Evolutionary conservation across 2,797 vertebrate species (phyloP).

Genomic region (Falco rusticolus): DNA sequence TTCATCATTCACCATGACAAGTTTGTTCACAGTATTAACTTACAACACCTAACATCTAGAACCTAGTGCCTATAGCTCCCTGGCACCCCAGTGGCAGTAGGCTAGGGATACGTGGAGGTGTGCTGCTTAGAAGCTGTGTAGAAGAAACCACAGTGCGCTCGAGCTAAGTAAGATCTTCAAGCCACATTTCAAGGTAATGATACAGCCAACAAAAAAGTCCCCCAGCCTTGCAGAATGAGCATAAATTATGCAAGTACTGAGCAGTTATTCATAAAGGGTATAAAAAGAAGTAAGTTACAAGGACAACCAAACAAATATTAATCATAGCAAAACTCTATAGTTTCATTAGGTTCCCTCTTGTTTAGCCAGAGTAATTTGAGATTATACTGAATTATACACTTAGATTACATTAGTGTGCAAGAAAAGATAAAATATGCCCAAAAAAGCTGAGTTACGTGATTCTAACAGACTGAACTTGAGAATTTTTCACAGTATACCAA

Average conservation of each 20-base stretch:
- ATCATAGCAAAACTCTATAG: neutral
- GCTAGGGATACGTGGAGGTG: neutral
- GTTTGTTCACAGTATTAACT: neutral
- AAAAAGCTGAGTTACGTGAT: neutral
- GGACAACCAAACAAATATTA: neutral
- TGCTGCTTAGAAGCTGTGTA: neutral
- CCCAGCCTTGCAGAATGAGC: neutral
- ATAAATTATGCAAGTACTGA: neutral
- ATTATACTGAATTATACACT: neutral
- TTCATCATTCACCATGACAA: neutral
- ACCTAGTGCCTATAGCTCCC: neutral
- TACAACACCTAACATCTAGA: neutral
- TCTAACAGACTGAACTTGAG: neutral
- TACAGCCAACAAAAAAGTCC: neutral
- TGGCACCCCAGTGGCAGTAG: neutral
- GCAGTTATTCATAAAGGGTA: neutral
- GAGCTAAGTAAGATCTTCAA: neutral
- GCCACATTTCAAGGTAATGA: neutral
- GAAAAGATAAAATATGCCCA: neutral
- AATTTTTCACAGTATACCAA: neutral
- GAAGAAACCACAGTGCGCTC: neutral
- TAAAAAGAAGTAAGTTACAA: neutral
- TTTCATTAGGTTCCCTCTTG: neutral
- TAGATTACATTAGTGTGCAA: neutral
- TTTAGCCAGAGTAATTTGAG: constrained; percentile 10